These are phyloP conservation scores for Carposina sasakii DNA, from an alignment of 1,140 invertebrate species.

Conservation along the genomic window DNA sequence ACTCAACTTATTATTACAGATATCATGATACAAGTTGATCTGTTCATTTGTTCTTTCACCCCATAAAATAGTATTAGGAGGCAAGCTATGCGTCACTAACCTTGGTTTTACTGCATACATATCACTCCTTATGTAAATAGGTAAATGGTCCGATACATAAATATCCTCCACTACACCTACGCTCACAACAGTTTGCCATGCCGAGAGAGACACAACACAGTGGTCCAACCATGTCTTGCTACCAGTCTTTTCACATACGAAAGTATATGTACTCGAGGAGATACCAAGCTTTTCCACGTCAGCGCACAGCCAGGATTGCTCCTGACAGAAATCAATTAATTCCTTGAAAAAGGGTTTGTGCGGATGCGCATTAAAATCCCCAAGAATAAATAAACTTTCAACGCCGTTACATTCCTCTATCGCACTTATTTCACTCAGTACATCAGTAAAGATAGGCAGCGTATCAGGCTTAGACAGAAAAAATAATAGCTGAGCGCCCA, in stretches of 20 bases:
- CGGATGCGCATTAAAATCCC: conserved; percentile 5
- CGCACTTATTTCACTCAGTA: conserved; percentile 1
- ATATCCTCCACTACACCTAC: conserved; percentile 8
- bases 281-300: too few relatives aligned
- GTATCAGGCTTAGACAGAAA: conserved; percentile 1
- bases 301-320: conserved; percentile 1
- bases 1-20: conserved; percentile 10
- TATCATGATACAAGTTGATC: conserved; percentile 11
- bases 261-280: too few relatives aligned
- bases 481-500: background rate
- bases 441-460: background rate
- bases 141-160: conserved; percentile 11
- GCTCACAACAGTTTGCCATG: background rate
- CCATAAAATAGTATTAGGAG: conserved; percentile 5
- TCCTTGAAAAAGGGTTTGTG: background rate
- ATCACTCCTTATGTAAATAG: background rate
- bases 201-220: background rate
- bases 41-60: conserved; percentile 9
- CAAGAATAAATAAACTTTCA: conserved; percentile 1
- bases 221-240: conserved; percentile 2
- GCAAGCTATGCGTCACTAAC: background rate
- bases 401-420: background rate
- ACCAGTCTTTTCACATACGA: background rate
- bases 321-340: background rate
- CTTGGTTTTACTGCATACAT: background rate